Evolutionary conservation across 2,797 vertebrate species (phyloP), one percentile per base, ranked within the genome.

Genomic region (Luscinia luscinia): DNA sequence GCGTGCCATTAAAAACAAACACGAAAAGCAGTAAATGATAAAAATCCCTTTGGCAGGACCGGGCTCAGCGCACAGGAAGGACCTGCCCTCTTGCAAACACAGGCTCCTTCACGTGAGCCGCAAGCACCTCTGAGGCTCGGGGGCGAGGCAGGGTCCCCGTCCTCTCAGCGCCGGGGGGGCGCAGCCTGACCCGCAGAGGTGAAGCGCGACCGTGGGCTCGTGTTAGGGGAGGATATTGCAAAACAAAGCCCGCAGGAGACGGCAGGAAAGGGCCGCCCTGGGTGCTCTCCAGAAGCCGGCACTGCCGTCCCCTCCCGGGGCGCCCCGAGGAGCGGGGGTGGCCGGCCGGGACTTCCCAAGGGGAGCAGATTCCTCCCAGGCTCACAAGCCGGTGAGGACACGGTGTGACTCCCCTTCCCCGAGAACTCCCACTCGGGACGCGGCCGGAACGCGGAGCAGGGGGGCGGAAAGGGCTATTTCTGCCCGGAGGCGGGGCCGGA

Each of bases 331-430:
- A 43, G 20, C 19, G 20, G 7, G 19, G 38, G 5, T 7, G 23
- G 36, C 13, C 7, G 4, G 43, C 43, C 3, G 9, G 21, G 38
- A 46, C 45, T 58, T 26, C 58, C 45, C 51, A 30, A 21, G 30
- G 19, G 30, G 30, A 63, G 23, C 18, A 6, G 12, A 18, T 7
- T 12, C 16, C n/a, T 52, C 20, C 12, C 28, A 30, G 26, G 17
- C n/a, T 30, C 27, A 9, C 27, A 15, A 57, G 7, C 28, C 22
- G 12, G 0, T 4, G 4, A 36, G 48, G 4, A 38, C 30, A 43
- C 30, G 1, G 4, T 10, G 1, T 4, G 0, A 5, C 22, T 3
- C 4, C 7, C 3, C 12, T 6, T 0, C 32, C 30, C 9, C 9
- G 0, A 7, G 4, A 17, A 3, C 46, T n/a, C 36, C 46, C 74